Base-by-base conservation (phyloP, 2,113 vertebrate species). In the Cynoglossus semilaevis region DNA sequence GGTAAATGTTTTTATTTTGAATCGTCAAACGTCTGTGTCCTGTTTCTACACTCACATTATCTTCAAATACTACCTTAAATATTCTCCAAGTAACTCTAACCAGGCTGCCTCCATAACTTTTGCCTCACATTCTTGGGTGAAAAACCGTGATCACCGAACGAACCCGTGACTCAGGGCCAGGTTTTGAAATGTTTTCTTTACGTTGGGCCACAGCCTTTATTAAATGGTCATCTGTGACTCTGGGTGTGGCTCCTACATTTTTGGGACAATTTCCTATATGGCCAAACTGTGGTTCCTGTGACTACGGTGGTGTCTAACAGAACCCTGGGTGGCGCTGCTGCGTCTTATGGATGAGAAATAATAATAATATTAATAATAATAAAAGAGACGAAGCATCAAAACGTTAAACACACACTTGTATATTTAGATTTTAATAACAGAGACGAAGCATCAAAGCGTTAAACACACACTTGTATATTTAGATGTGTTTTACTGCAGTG, bases 1-100 rank as follows among this genome's bases (percentile, higher is more conserved):
- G 97, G 97, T 99, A 94, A 94, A 81, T 65, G 77, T 72, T 80
- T 74, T 15, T n/a, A n/a, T 15, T 37, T 60, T 38, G 15, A 15
- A 41, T 29, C 22, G 10, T 41, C 10, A 12, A 13, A 41, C 9
- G 37, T 48, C 38, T 10, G 38, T 65, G 62, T 0, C 2, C 1
- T 45, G 51, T 22, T 29, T 6, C 2, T 29, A 6, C 2, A 29
- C 22, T 29, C 2, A 6, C 22, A 29, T 29, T 29, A 6, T 6
- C 22, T 29, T 29, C 29, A 60, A 63, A 70, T 50, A 74, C 74
- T 35, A 75, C 51, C 75, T 78, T 74, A 29, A 29, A 29, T 29
- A 29, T 29, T 29, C 3, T 29, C 2, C 2, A 29, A 29, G 22
- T 29, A 2, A 4, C 3, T 29, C 22, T n/a, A n/a, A n/a, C 22